Evolutionary conservation across 2,113 vertebrate genomes (phyloP).

Genomic region (Halcyon senegalensis): DNA sequence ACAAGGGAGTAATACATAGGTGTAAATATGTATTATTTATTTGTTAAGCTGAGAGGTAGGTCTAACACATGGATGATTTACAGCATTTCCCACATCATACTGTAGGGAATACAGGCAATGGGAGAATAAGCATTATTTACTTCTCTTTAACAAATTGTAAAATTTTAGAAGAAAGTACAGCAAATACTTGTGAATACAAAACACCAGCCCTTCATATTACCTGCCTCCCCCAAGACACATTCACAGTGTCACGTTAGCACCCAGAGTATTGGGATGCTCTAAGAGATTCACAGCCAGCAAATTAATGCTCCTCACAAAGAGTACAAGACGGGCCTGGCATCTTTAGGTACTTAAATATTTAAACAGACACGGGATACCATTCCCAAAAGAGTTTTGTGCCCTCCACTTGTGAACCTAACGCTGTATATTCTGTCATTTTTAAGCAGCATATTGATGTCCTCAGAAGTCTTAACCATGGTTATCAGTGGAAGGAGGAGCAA

Average conservation of each 20-base stretch:
- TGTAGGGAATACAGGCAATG: neutral
- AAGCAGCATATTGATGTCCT: neutral
- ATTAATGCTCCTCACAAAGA: neutral
- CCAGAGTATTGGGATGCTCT: neutral
- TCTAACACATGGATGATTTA: neutral
- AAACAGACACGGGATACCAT: neutral
- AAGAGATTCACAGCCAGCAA: neutral
- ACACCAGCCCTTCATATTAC: neutral
- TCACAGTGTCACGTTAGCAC: neutral
- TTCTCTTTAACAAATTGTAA: neutral
- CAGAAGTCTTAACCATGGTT: neutral
- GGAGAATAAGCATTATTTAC: neutral
- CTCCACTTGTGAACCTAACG: neutral
- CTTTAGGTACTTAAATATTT: conserved; percentile 15
- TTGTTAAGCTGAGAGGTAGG: neutral
- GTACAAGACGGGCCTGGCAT: neutral
- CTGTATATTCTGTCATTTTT: neutral
- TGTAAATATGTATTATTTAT: conserved; percentile 47
- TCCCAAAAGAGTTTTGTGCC: neutral
- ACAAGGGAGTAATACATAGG: neutral
- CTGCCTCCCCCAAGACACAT: neutral
- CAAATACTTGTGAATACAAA: neutral
- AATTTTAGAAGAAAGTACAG: neutral
- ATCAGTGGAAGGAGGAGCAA: neutral
- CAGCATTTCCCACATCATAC: neutral